A percentile compares a stretch with the other conserved stretches of the same genome.
phyloP scores from a whole-genome alignment of 92 coral and sea anemone species.

The Epizoanthus stellaris region DNA sequence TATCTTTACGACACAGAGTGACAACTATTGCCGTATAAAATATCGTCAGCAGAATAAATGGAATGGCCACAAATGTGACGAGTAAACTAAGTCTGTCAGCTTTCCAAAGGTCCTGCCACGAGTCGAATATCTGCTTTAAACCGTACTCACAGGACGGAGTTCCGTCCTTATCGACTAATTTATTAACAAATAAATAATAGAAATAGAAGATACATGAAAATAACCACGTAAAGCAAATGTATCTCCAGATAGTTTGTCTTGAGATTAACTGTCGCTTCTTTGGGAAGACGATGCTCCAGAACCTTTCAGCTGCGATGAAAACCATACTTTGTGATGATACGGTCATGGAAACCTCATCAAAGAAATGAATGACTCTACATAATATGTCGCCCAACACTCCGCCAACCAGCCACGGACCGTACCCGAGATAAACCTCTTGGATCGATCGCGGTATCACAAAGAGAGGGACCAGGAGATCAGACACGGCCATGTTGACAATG shows the following conservation, averaged over 20 bases:
- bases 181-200: not conserved
- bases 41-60: not conserved
- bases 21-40: not conserved
- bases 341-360: not conserved
- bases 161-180: not conserved
- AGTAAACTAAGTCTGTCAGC: not conserved
- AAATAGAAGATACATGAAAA: not conserved
- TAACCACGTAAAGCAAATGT: not conserved
- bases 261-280: not conserved
- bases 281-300: not conserved
- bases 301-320: not conserved
- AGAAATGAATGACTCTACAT: not conserved
- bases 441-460: not conserved
- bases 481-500: not conserved
- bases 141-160: not conserved
- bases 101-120: not conserved
- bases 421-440: not conserved
- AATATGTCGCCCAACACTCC: not conserved
- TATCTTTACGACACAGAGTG: not conserved
- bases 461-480: not conserved
- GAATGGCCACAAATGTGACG: not conserved
- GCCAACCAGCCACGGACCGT: not conserved
- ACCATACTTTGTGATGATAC: too few relatives aligned
- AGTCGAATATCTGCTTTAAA: not conserved
- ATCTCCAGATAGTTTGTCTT: not conserved